Evolutionary conservation across 2,888 invertebrate species (phyloP), one percentile per base, ranked within the genome.

Genomic region (Drosophila hawaiiensis): DNA sequence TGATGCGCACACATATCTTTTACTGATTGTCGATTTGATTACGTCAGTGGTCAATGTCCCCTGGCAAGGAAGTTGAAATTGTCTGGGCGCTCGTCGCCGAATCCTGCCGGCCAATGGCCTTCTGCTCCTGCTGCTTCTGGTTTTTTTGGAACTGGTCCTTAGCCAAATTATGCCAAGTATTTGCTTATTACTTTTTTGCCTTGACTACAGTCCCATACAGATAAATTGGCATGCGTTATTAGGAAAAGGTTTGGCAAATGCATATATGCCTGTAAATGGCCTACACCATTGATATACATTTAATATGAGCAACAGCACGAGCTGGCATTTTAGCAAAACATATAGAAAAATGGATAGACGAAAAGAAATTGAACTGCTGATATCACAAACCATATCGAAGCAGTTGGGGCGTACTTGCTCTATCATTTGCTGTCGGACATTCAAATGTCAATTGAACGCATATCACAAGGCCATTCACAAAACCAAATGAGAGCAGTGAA

Each of bases 111-210:
- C 19, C 28, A 39, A 22, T 16, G 16, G 6, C 16, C 39, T 31
- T 22, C 31, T n/a, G 16, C 37, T 50, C n/a, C 49, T 39, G 3
- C 50, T 41, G 73, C 56, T 55, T 37, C 47, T 19, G 3, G 54
- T 47, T 63, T 61, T 61, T 49, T 16, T 66, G 39, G 61, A 47
- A 29, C 35, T 56, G 49, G 50, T 65, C 56, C 63, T 72, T 66
- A 55, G 54, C 82, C 80, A 85, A 88, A 90, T 85, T 87, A 87
- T 87, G 87, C 90, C 90, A 85, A 85, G 80, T 85, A 87, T 87
- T 87, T 90, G 83, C 88, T 87, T 87, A 90, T 87, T 85, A 87
- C 78, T 74, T 89, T 84, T 76, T 81, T 78, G 35, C 14, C 49
- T 28, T 35, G 22, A 22, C 29, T 50, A 14, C 49, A 9, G 41